A percentile compares a stretch with the other conserved stretches of the same genome.
Conservation (phyloP, 92 coral and sea anemone genomes). For the Porites rus region DNA sequence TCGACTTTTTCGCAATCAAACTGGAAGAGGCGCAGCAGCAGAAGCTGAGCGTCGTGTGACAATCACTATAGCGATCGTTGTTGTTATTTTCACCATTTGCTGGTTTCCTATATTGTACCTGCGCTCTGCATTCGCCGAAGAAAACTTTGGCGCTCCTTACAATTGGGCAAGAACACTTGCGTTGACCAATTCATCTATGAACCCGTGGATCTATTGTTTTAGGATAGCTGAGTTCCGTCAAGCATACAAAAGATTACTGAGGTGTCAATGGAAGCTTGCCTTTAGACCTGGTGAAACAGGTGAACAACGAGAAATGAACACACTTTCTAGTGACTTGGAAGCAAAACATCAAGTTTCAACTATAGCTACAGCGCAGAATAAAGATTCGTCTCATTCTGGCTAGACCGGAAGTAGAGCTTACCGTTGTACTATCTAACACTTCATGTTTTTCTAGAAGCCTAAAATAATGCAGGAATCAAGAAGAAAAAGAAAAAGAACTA, state of each 20-base stretch:
- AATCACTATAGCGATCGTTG: constrained; percentile 76
- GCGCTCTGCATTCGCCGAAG: constrained; percentile 67
- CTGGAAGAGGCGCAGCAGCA: not conserved
- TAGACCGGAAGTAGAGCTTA: too few species aligned
- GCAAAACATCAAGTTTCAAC: not conserved
- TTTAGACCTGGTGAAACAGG: constrained; percentile 1
- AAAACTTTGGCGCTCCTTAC: constrained; percentile 73
- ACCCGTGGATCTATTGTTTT: constrained; percentile 88
- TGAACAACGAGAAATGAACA: constrained; percentile 5
- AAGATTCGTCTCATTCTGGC: too few species aligned
- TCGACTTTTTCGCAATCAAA: constrained; percentile 55
- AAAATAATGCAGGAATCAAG: too few species aligned
- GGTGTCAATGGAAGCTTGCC: constrained; percentile 71
- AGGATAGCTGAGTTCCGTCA: constrained; percentile 86
- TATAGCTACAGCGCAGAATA: too few species aligned
- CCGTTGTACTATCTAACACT: too few species aligned
- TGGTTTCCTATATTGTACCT: constrained; percentile 82
- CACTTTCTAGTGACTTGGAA: constrained; percentile 38
- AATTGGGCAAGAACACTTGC: constrained; percentile 93
- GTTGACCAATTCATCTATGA: constrained; percentile 80
- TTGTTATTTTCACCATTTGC: constrained; percentile 66
- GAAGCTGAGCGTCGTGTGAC: constrained; percentile 83
- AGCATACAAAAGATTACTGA: constrained; percentile 72
- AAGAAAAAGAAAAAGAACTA: too few species aligned
- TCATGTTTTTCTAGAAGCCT: too few species aligned